These are phyloP conservation scores for Sterrhoptilus dennistouni DNA, from an alignment of 2,113 vertebrate species.

Conservation along the genomic window DNA sequence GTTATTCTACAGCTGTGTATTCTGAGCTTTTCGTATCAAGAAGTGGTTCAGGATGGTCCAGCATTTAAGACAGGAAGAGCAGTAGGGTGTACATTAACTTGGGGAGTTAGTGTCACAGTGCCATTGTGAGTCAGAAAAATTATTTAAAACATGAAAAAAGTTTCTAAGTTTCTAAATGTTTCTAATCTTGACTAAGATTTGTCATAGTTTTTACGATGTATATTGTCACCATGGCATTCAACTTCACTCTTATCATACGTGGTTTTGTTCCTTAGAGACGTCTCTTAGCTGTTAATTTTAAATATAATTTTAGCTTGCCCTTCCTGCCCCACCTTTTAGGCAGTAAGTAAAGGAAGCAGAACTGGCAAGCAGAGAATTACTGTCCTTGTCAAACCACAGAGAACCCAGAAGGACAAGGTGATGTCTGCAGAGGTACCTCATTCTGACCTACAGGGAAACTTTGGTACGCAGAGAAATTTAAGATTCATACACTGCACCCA, in stretches of 20 bases:
- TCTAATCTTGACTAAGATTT: not conserved
- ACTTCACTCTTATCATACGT: accelerated
- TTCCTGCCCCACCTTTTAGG: not conserved
- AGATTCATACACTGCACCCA: not conserved
- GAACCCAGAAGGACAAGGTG: not conserved
- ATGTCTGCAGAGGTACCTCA: not conserved
- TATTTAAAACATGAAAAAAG: not conserved
- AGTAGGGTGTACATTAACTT: not conserved
- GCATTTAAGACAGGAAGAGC: not conserved
- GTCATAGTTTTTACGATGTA: not conserved
- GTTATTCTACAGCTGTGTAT: not conserved
- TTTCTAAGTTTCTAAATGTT: not conserved
- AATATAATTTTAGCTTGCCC: not conserved
- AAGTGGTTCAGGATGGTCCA: not conserved
- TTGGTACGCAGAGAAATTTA: not conserved
- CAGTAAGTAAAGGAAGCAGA: not conserved
- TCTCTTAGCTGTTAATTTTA: not conserved
- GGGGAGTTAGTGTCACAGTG: not conserved
- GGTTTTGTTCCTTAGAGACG: not conserved
- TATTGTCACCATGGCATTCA: not conserved
- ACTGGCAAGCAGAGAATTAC: not conserved
- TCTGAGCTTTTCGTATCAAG: not conserved
- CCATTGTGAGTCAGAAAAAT: not conserved
- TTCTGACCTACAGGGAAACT: not conserved
- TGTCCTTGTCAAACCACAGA: not conserved